Evolutionary conservation across 2,113 vertebrate genomes (phyloP).

Genomic region (Rhinichthys klamathensis): DNA sequence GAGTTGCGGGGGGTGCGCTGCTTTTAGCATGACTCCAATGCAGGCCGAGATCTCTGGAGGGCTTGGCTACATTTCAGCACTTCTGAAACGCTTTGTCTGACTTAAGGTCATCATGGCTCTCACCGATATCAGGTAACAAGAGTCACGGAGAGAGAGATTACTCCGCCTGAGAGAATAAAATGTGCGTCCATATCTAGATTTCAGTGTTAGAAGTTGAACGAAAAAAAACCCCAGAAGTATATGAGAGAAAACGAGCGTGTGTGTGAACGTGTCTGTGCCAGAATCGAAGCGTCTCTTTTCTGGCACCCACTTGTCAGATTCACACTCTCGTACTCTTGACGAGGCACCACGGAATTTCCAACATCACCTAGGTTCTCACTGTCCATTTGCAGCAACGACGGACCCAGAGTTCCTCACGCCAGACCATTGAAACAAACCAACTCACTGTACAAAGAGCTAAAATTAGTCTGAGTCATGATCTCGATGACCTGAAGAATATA

Average conservation of each 20-base stretch:
- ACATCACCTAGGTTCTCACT: conserved; percentile 73
- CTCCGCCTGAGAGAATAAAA: conserved; percentile 29
- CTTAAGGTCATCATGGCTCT: conserved; percentile 85
- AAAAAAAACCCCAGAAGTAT: conserved; percentile 22
- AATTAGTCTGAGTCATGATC: background rate
- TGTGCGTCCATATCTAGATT: conserved; percentile 7
- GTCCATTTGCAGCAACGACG: conserved; percentile 64
- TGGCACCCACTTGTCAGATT: conserved; percentile 73
- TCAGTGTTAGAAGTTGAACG: background rate
- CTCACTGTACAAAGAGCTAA: background rate
- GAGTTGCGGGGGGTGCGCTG: conserved; percentile 38
- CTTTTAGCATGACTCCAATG: conserved; percentile 53
- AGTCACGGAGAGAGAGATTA: conserved; percentile 24
- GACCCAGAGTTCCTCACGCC: background rate
- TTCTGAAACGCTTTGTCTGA: conserved; percentile 91
- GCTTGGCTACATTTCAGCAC: conserved; percentile 85
- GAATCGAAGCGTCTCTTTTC: conserved; percentile 59
- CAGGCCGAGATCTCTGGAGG: conserved; percentile 73
- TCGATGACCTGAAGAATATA: conserved; percentile 8
- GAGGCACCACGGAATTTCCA: conserved; percentile 78
- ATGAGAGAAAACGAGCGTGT: conserved; percentile 36
- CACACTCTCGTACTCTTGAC: conserved; percentile 72
- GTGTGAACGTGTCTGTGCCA: conserved; percentile 46
- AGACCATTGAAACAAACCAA: conserved; percentile 54
- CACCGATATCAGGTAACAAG: conserved; percentile 93